Evolutionary conservation across 2,797 vertebrate genomes (phyloP).

Genomic region (Neosilurus hyrtlii): DNA sequence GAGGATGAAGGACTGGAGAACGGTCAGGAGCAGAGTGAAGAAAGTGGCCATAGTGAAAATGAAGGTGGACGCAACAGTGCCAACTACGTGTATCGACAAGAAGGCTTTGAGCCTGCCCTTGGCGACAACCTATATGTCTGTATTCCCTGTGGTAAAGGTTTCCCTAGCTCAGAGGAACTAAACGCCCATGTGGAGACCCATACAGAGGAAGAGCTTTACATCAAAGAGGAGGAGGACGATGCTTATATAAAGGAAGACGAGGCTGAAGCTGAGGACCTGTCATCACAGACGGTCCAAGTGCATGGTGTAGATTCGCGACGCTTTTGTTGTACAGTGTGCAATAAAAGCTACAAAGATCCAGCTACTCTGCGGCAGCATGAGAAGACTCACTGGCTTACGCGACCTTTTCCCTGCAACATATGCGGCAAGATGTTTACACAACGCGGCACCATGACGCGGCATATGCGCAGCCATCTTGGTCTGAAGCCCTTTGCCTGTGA

Average conservation of each 20-base stretch:
- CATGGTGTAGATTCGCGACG: constrained; percentile 73
- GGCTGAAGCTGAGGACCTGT: constrained; percentile 82
- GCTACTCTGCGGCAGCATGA: constrained; percentile 95
- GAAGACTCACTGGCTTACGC: constrained; percentile 97
- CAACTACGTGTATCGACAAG: constrained; percentile 81
- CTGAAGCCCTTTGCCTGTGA: constrained; percentile 98
- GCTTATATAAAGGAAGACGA: constrained; percentile 78
- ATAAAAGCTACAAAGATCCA: constrained; percentile 97
- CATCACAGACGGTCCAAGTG: constrained; percentile 64
- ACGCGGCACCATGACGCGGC: constrained; percentile 98
- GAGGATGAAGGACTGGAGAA: constrained; percentile 70
- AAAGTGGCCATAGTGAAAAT: constrained; percentile 79
- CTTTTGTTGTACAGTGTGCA: constrained; percentile 85
- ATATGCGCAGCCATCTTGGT: constrained; percentile 98
- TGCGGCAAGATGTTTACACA: constrained; percentile 99
- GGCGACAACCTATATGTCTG: constrained; percentile 91
- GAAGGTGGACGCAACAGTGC: constrained; percentile 74
- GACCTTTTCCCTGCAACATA: constrained; percentile 98
- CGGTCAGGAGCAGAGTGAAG: constrained; percentile 80
- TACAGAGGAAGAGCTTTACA: constrained; percentile 83
- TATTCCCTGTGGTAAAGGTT: constrained; percentile 87
- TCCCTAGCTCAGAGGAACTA: constrained; percentile 87
- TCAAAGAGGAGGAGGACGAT: constrained; percentile 82
- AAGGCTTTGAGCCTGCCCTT: constrained; percentile 81
- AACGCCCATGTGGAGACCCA: constrained; percentile 86